phyloP scores from a whole-genome alignment of 2,113 vertebrate genomes.

The Egretta garzetta region DNA sequence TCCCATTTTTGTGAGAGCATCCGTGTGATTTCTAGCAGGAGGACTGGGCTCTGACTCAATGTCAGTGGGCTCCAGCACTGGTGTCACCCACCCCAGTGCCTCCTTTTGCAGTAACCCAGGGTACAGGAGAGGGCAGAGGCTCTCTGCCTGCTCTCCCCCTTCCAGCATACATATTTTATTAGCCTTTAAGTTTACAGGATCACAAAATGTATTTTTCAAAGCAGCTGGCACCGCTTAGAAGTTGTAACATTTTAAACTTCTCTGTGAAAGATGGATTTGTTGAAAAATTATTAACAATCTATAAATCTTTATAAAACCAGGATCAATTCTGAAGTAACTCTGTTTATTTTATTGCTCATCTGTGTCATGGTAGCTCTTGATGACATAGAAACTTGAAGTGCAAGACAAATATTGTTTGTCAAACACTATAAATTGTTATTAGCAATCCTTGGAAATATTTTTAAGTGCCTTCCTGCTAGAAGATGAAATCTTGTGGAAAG shows the following conservation, averaged over 20 bases:
- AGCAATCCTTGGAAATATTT: background rate
- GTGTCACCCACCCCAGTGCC: background rate
- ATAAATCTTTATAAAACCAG: constrained; percentile 23
- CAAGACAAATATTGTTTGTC: background rate
- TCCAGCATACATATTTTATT: background rate
- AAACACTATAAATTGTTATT: background rate
- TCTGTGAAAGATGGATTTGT: background rate
- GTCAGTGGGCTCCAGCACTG: fast-evolving
- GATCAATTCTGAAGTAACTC: constrained; percentile 11
- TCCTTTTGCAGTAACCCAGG: background rate
- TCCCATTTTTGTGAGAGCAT: background rate
- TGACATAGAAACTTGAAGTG: background rate
- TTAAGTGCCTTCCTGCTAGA: background rate
- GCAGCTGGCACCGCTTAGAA: background rate
- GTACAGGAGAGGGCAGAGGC: background rate
- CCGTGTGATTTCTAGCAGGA: background rate
- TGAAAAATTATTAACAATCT: background rate
- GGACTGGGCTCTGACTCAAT: background rate
- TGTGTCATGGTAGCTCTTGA: background rate
- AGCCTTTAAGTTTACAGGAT: background rate
- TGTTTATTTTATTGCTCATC: constrained; percentile 48
- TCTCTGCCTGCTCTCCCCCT: background rate
- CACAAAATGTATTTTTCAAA: background rate
- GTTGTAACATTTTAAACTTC: background rate
- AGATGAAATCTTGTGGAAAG: background rate